Conservation (phyloP, 2,113 vertebrate genomes). For the Motacilla tschutschensis region DNA sequence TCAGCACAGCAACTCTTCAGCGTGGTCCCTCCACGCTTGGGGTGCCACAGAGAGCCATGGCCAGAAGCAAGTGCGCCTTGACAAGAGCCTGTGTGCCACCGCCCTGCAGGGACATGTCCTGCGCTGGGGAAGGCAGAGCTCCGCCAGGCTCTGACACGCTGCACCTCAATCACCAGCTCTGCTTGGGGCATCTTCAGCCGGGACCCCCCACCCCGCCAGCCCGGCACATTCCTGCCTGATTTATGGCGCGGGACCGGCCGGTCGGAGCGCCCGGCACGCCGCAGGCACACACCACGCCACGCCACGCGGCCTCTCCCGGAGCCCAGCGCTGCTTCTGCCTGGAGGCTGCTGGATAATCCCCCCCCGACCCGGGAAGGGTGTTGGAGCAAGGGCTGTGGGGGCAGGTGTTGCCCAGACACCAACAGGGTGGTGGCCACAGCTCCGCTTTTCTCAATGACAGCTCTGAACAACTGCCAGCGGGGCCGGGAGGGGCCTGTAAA, state of each 20-base stretch:
- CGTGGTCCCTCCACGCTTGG: background rate
- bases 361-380: background rate
- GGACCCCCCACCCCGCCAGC: background rate
- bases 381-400: background rate
- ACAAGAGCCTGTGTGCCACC: background rate
- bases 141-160: background rate
- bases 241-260: conserved; percentile 1
- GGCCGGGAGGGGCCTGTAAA: background rate
- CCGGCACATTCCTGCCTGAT: conserved; percentile 49
- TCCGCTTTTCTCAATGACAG: background rate
- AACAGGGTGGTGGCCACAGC: background rate
- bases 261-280: background rate
- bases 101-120: background rate
- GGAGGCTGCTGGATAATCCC: background rate
- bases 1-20: background rate
- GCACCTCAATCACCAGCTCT: background rate
- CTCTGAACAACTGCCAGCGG: conserved; percentile 29
- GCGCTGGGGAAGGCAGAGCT: background rate
- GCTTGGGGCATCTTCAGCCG: background rate
- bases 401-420: background rate
- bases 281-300: background rate
- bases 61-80: background rate
- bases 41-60: background rate
- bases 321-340: background rate
- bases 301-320: accelerated